Evolutionary conservation across 2,888 invertebrate genomes (phyloP), one percentile per base, ranked within the genome.

Genomic region (Cataglyphis altisquamis): DNA sequence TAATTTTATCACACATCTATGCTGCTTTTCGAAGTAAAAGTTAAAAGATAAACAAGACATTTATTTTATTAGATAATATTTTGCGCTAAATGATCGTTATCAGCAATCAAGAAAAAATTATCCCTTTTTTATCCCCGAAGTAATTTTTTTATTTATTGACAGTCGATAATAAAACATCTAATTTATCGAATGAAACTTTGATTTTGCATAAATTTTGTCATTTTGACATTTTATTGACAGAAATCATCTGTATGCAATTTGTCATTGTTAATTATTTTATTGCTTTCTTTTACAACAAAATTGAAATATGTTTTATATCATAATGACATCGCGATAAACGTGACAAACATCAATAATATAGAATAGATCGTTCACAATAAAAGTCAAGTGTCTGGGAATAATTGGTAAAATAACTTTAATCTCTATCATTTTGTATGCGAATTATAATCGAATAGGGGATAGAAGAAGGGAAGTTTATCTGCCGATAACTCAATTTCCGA

Each of bases 401-500:
- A 41, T 41, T 41, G 10, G 12, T 12, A 41, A 41, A 3, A 3
- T 41, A 41, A 45, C 41, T 45, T 45, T 12, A 45, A 3, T 15
- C 12, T 3, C 41, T 12, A 41, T 6, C 36, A 36, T 18, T 8
- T 32, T 2, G 29, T 18, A 18, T 5, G 12, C 25, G 5, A 29
- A 15, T 9, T 18, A 8, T 32, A 29, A 18, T 52, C 52, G 52
- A n/a, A 29, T 29, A 18, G 18, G 18, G 6, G 36, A 36, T 6
- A 6, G 36, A 18, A n/a, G 18, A n/a, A n/a, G 8, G n/a, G 52
- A 8, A 52, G 18, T 18, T 25, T 15, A 64, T 12, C 3, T 10
- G 39, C 9, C 21, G 66, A 66, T 66, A 66, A 77, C 55, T 77
- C 25, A n/a, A 77, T 64, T 25, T 52, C 25, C 67, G 25, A 41